phyloP scores from a whole-genome alignment of 1,140 invertebrate species.

The Trichonephila clavipes region DNA sequence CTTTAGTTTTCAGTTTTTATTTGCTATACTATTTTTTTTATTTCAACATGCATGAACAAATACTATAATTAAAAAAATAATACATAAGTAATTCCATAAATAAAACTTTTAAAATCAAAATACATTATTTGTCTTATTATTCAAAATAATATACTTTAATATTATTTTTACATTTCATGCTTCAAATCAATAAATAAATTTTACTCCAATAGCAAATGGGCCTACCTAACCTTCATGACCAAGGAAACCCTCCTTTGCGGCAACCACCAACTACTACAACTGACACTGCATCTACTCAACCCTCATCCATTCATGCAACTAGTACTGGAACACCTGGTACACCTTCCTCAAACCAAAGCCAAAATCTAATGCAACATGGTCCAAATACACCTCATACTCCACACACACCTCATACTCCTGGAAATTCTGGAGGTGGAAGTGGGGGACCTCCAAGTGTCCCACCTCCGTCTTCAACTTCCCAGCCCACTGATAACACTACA shows the following conservation, averaged over 20 bases:
- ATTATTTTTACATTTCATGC: not conserved
- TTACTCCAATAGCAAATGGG: constrained; percentile 71
- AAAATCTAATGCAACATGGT: constrained; percentile 73
- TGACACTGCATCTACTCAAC: constrained; percentile 38
- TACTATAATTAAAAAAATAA: too few species aligned
- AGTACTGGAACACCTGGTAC: constrained; percentile 51
- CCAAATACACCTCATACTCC: constrained; percentile 93
- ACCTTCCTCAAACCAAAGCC: constrained; percentile 64
- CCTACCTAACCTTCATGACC: constrained; percentile 69
- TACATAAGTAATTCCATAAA: too few species aligned
- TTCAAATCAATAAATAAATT: not conserved
- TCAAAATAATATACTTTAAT: too few species aligned
- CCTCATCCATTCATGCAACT: constrained; percentile 44
- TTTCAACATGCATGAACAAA: too few species aligned
- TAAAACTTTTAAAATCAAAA: too few species aligned
- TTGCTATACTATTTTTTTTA: too few species aligned
- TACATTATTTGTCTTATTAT: too few species aligned
- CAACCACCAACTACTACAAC: constrained; percentile 53
- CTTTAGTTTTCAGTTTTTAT: too few species aligned
- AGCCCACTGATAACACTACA: constrained; percentile 70
- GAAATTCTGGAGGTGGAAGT: constrained; percentile 84
- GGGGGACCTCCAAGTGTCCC: constrained; percentile 87
- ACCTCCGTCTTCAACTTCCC: constrained; percentile 78
- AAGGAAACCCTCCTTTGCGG: constrained; percentile 57
- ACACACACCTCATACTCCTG: constrained; percentile 87